Evolutionary conservation across 2,797 vertebrate species (phyloP), one percentile per base, ranked within the genome.

Genomic region (Macrochelys suwanniensis): DNA sequence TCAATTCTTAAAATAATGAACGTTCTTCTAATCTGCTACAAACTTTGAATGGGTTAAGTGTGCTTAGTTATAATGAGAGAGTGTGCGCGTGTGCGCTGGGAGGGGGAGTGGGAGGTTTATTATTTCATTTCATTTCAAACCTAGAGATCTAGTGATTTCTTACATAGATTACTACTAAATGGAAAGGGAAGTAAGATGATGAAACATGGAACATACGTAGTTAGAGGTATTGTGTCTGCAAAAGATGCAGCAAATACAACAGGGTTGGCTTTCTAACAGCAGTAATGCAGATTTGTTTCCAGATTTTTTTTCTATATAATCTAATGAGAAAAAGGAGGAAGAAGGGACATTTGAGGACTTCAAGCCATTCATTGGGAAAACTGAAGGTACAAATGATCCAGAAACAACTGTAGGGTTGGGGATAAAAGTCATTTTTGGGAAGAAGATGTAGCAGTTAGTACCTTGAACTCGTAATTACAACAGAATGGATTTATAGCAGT

Each of bases 1-100:
- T 84, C 93, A 31, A 89, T 96, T 97, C 88, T 91, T 85, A 95
- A 96, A 95, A 96, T 80, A 23, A 76, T 65, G 89, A 42, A 65
- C 81, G 90, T 97, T 86, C 87, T 68, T 82, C 57, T 90, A 76
- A 11, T 95, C 68, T 74, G 87, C 89, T 87, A 37, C 89, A 81
- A 93, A 86, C 23, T 87, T 12, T 51, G 79, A 90, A 1, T 91
- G 65, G 84, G 65, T 92, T 93, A 47, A 28, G n/a, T 92, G 96
- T 94, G 85, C 80, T 93, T 89, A 50, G 45, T 94, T 87, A 37
- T 3, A 49, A 80, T 23, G 26, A 82, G 26, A 82, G 59, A 79
- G 15, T 33, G 31, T 19, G 33, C 33, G 31, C 16, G 6, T 56
- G 19, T 85, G 51, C 79, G 42, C 25, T 57, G 26, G 57, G 25